A percentile compares a stretch with the other conserved stretches of the same genome.
Evolutionary conservation across 1,140 invertebrate genomes (phyloP).

Genomic region (Stratiolaelaps scimitus): DNA sequence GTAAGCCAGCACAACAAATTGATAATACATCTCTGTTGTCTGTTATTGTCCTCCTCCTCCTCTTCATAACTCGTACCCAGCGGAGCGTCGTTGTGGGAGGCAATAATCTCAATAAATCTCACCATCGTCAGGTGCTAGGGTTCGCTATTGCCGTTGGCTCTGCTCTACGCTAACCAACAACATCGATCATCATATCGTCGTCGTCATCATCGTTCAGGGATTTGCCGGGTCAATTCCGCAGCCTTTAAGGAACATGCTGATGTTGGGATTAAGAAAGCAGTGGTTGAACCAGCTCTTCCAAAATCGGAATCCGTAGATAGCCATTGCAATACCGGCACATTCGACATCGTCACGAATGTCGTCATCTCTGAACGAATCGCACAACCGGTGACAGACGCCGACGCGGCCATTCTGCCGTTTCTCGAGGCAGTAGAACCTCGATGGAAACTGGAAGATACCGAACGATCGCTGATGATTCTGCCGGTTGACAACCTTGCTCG

Average conservation of each 20-base stretch:
- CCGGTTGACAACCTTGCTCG: conserved; percentile 22
- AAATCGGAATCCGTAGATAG: conserved; percentile 18
- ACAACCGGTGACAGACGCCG: conserved; percentile 7
- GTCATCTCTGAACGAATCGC: conserved; percentile 18
- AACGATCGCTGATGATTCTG: background rate
- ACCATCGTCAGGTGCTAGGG: no score
- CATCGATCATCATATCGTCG: no score
- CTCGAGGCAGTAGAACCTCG: conserved; percentile 8
- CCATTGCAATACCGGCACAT: conserved; percentile 16
- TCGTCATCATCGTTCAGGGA: no score
- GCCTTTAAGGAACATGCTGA: background rate
- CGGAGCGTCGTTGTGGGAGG: no score
- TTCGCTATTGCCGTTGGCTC: no score
- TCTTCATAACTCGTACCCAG: no score
- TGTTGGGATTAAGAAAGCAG: conserved; percentile 18
- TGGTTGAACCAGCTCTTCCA: conserved; percentile 22
- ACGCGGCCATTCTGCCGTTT: background rate
- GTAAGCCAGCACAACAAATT: no score
- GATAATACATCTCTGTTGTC: no score
- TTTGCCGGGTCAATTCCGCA: conserved; percentile 1
- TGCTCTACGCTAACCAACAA: no score
- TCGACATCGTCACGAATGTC: conserved; percentile 25
- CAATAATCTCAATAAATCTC: no score
- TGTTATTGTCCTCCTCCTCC: no score
- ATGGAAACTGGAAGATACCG: conserved; percentile 18